phyloP scores from a whole-genome alignment of 2,113 vertebrate species.

The Micronycteris hirsuta region DNA sequence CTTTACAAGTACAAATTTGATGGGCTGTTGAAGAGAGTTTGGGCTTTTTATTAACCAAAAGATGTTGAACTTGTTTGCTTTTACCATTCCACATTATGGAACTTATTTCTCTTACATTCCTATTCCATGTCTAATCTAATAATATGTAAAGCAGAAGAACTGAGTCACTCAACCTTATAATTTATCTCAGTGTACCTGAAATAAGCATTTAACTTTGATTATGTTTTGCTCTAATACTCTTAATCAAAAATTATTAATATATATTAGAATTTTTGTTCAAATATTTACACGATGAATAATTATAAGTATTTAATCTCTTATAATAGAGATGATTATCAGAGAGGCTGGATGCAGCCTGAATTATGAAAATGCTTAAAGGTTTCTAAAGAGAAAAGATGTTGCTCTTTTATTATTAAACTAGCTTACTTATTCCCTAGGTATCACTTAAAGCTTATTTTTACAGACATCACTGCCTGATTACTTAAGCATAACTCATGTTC shows the following conservation, averaged over 20 bases:
- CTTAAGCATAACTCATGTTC: not conserved
- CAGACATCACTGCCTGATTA: not conserved
- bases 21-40: not conserved
- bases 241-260: constrained; percentile 28
- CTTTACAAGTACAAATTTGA: not conserved
- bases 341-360: constrained; percentile 2
- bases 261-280: constrained; percentile 9
- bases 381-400: constrained; percentile 48
- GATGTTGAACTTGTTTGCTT: not conserved
- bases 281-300: constrained; percentile 47
- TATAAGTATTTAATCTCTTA: constrained; percentile 23
- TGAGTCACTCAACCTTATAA: not conserved
- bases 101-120: not conserved
- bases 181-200: constrained; percentile 5
- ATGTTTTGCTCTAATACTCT: not conserved
- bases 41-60: not conserved
- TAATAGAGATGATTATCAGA: constrained; percentile 47
- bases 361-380: constrained; percentile 37
- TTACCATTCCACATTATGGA: not conserved
- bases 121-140: not conserved
- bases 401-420: constrained; percentile 26
- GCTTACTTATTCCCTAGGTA: not conserved
- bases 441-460: constrained; percentile 25
- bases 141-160: not conserved
- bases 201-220: constrained; percentile 33